Conservation (phyloP, 2,113 vertebrate species). For the Synodontis membranacea region DNA sequence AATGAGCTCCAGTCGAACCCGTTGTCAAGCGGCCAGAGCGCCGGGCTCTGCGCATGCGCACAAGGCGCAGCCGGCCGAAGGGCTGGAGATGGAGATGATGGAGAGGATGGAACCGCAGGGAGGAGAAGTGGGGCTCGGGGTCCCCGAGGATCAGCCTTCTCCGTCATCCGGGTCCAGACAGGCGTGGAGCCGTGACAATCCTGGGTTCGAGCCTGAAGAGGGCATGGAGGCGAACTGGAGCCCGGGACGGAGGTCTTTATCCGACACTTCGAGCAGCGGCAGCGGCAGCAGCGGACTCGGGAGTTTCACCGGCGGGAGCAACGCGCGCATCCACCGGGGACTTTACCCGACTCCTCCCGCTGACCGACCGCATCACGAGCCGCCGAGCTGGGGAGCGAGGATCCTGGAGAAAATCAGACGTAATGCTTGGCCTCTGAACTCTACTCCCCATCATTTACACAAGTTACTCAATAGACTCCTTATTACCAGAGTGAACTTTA, state of each 20-base stretch:
- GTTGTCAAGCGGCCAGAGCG: conserved; percentile 69
- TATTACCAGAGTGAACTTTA: too few species aligned
- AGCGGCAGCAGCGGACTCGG: conserved; percentile 71
- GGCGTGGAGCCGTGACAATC: conserved; percentile 94
- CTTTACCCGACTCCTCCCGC: conserved; percentile 69
- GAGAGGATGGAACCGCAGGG: conserved; percentile 71
- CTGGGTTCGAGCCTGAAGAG: conserved; percentile 89
- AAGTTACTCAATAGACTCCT: too few species aligned
- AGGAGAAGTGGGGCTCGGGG: conserved; percentile 70
- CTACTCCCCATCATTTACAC: neutral
- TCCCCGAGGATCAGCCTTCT: conserved; percentile 73
- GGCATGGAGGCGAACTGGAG: conserved; percentile 84
- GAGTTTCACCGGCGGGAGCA: conserved; percentile 66
- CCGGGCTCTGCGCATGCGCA: conserved; percentile 42
- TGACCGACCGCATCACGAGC: conserved; percentile 70
- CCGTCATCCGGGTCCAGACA: conserved; percentile 82
- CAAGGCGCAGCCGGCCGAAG: conserved; percentile 61
- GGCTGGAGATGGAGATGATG: conserved; percentile 77
- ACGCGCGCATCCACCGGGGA: conserved; percentile 65
- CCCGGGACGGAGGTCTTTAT: conserved; percentile 75
- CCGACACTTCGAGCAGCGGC: conserved; percentile 75
- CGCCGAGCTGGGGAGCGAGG: conserved; percentile 71
- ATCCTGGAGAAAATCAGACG: conserved; percentile 74
- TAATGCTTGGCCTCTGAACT: conserved; percentile 40
- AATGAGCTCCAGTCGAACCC: conserved; percentile 75